Evolutionary conservation across 92 coral and sea anemone species (phyloP).

Genomic region (Virgularia gustaviana): DNA sequence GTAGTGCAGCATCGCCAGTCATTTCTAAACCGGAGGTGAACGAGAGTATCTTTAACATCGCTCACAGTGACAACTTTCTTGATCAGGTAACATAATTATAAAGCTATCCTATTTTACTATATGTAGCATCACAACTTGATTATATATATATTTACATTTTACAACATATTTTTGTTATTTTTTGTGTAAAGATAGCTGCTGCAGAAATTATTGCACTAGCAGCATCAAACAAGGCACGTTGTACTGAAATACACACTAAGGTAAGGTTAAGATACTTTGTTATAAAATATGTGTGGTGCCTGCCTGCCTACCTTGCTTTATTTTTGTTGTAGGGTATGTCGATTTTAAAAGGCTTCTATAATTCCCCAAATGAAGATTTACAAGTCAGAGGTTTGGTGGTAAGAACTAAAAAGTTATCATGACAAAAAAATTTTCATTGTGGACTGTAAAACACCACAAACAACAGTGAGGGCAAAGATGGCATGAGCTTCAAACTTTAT

Average conservation of each 20-base stretch:
- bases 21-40: slow-evolving; percentile 70
- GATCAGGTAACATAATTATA: slow-evolving; percentile 63
- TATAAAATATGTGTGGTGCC: background rate
- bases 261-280: slow-evolving; percentile 6
- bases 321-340: slow-evolving; percentile 60
- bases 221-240: slow-evolving; percentile 73
- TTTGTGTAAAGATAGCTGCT: slow-evolving; percentile 62
- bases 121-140: background rate
- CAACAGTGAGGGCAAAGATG: background rate
- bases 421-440: no score
- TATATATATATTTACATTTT: background rate
- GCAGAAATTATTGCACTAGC: slow-evolving; percentile 91
- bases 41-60: slow-evolving; percentile 65
- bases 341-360: slow-evolving; percentile 67
- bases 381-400: slow-evolving; percentile 94
- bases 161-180: background rate
- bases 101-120: background rate
- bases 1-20: slow-evolving; percentile 72
- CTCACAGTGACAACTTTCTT: slow-evolving; percentile 55
- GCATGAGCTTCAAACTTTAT: background rate
- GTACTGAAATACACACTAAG: slow-evolving; percentile 35
- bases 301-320: background rate
- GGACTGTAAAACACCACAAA: background rate
- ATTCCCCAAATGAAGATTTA: slow-evolving; percentile 66
- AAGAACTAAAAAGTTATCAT: slow-evolving; percentile 31